Evolutionary conservation across 2,797 vertebrate species (phyloP).

Genomic region (Halcyon chelicuti): DNA sequence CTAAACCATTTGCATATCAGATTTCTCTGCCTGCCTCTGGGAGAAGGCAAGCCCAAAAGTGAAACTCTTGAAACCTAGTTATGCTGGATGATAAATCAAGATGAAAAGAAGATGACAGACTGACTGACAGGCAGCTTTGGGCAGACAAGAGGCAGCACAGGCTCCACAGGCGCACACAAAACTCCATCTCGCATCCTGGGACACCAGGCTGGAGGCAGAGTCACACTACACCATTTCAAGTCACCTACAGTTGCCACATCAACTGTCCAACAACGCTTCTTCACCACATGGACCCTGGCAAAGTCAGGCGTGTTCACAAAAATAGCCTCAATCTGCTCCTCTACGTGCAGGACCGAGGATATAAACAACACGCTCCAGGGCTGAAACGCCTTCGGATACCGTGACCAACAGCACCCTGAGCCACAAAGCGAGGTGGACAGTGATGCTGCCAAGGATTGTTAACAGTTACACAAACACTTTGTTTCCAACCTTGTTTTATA

Average conservation of each 20-base stretch:
- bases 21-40: conserved; percentile 46
- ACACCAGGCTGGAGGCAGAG: not conserved
- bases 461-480: not conserved
- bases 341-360: not conserved
- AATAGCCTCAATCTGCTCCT: not conserved
- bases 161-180: not conserved
- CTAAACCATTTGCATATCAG: conserved; percentile 45
- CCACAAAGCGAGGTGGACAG: not conserved
- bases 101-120: conserved; percentile 51
- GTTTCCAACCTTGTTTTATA: not conserved
- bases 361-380: not conserved
- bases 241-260: not conserved
- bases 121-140: conserved; percentile 35
- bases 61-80: conserved; percentile 68
- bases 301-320: not conserved
- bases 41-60: conserved; percentile 52
- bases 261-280: not conserved
- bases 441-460: not conserved
- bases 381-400: not conserved
- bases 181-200: not conserved
- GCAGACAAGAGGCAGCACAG: not conserved
- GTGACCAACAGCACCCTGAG: not conserved
- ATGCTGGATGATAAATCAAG: conserved; percentile 65
- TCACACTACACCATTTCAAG: not conserved
- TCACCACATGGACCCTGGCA: not conserved